Percentiles rank a stretch among this genome's conserved stretches.
Conservation (phyloP, 2,113 vertebrate genomes). For the Anas platyrhynchos region DNA sequence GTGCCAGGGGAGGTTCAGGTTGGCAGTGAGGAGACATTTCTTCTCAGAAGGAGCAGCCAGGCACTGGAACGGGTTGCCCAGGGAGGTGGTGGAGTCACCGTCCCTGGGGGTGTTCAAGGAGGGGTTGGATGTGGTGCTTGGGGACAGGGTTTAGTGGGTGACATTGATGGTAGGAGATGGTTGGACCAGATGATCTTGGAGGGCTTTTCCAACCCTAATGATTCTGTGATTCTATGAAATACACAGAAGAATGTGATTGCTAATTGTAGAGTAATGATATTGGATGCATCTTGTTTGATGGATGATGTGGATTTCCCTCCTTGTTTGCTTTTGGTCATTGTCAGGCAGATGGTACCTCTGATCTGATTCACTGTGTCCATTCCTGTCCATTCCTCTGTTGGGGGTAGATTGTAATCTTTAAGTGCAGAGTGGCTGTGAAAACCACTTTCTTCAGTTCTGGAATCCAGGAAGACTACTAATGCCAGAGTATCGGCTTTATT, state of each 20-base stretch:
- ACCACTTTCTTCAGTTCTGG: not conserved
- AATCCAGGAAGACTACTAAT: not conserved
- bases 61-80: no score
- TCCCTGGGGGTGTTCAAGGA: no score
- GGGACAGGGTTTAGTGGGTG: no score
- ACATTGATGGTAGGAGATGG: no score
- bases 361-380: rapidly evolving
- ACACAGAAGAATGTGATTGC: not conserved
- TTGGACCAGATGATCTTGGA: no score
- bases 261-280: not conserved
- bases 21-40: no score
- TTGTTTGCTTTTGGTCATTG: not conserved
- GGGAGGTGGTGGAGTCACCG: no score
- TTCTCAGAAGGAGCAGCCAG: no score
- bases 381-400: not conserved
- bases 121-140: no score
- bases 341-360: not conserved
- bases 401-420: not conserved
- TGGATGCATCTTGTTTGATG: rapidly evolving
- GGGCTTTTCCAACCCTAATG: no score
- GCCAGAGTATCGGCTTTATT: not conserved
- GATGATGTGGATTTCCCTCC: not conserved
- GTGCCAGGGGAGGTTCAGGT: no score
- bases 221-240: not conserved
- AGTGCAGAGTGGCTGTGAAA: not conserved